A percentile compares a stretch with the other conserved stretches of the same genome.
Conservation (phyloP, 2,888 invertebrate genomes). For the Malthinus seriepunctatus region DNA sequence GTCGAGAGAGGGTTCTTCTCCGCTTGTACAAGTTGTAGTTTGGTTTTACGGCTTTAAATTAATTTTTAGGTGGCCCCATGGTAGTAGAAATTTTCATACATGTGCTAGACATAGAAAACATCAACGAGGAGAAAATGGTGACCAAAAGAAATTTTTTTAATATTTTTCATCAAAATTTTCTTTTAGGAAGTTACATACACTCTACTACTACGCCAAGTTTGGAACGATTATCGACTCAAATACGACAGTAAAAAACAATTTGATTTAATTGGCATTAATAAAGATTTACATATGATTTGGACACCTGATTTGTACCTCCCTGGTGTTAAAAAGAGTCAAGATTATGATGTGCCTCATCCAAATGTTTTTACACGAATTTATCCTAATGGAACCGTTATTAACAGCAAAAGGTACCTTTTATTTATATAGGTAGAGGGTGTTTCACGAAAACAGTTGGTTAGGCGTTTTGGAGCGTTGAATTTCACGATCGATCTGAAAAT, state of each 20-base stretch:
- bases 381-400: constrained; percentile 13
- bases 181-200: constrained; percentile 15
- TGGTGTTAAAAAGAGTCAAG: constrained; percentile 10
- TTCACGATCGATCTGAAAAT: too few relatives aligned
- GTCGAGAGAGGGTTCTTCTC: too few relatives aligned
- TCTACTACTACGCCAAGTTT: constrained; percentile 10
- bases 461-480: too few relatives aligned
- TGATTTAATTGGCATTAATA: constrained; percentile 3
- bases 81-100: constrained; percentile 5
- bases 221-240: constrained; percentile 16
- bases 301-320: constrained; percentile 19
- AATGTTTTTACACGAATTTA: constrained; percentile 16
- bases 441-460: too few relatives aligned
- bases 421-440: too few relatives aligned
- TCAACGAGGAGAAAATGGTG: constrained; percentile 17
- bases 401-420: constrained; percentile 13
- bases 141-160: background rate
- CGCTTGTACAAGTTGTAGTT: too few relatives aligned
- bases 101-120: constrained; percentile 8
- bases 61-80: constrained; percentile 9
- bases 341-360: constrained; percentile 7
- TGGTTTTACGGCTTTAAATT: background rate
- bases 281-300: constrained; percentile 15
- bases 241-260: constrained; percentile 10
- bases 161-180: background rate